Percentiles rank a stretch among this genome's conserved stretches.
phyloP scores from a whole-genome alignment of 1,140 invertebrate species.

The Daktulosphaira vitifoliae region DNA sequence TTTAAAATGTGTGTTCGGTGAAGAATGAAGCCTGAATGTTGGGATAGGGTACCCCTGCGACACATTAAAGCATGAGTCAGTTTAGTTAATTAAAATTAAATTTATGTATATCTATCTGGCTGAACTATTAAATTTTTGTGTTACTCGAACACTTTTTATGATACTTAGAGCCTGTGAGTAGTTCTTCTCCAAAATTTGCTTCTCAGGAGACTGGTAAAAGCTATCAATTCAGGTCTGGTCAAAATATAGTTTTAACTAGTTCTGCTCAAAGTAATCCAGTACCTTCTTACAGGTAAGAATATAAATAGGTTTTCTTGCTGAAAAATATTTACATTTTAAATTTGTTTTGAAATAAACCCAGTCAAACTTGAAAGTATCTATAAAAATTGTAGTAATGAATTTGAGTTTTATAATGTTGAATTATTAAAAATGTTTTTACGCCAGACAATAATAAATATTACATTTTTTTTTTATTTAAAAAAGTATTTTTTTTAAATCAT shows the following conservation, averaged over 20 bases:
- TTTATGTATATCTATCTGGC: not conserved
- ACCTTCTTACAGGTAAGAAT: constrained; percentile 48
- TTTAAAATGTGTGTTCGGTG: constrained; percentile 28
- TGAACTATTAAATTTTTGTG: not conserved
- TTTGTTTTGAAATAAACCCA: too few relatives aligned
- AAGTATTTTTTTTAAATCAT: too few relatives aligned
- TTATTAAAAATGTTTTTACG: too few relatives aligned
- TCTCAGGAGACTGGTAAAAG: constrained; percentile 50
- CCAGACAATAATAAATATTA: too few relatives aligned
- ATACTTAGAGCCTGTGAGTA: constrained; percentile 42
- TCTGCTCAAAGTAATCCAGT: constrained; percentile 59
- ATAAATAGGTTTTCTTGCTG: too few relatives aligned
- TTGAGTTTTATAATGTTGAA: too few relatives aligned
- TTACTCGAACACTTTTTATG: constrained; percentile 12
- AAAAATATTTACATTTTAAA: too few relatives aligned
- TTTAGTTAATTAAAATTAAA: not conserved
- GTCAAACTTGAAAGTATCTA: too few relatives aligned
- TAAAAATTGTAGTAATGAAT: too few relatives aligned
- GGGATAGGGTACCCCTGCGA: constrained; percentile 78
- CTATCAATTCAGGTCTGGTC: constrained; percentile 46
- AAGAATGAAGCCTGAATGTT: constrained; percentile 82
- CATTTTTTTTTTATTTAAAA: too few relatives aligned
- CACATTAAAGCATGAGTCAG: constrained; percentile 19
- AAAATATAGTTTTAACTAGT: constrained; percentile 47
- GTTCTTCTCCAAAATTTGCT: constrained; percentile 45